These are phyloP conservation scores for Trichonephila inaurata DNA, from an alignment of 1,140 invertebrate species.

Conservation along the genomic window DNA sequence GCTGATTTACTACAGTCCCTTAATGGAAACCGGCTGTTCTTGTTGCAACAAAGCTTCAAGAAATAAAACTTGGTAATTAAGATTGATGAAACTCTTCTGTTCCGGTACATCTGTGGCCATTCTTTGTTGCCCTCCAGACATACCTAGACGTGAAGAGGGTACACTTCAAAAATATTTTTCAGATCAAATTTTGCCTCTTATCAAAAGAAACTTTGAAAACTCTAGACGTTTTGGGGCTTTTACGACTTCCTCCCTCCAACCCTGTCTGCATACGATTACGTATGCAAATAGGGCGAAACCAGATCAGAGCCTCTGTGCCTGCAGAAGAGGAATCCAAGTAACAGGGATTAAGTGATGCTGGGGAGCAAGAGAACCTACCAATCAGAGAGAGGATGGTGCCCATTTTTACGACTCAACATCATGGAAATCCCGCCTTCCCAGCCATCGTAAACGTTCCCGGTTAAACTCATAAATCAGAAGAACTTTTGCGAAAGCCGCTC, in stretches of 20 bases:
- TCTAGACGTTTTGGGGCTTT: neutral
- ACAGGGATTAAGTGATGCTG: slow-evolving; percentile 31
- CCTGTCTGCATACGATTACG: neutral
- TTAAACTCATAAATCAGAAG: slow-evolving; percentile 58
- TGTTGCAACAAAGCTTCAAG: neutral
- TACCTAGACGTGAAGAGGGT: neutral
- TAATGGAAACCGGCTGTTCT: neutral
- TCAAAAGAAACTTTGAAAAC: neutral
- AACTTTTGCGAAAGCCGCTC: slow-evolving; percentile 38
- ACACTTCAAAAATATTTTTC: neutral
- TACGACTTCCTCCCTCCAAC: neutral
- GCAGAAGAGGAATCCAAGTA: neutral
- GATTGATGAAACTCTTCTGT: neutral
- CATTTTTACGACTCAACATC: slow-evolving; percentile 40
- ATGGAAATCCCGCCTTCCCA: slow-evolving; percentile 61
- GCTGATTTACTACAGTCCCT: too few species aligned
- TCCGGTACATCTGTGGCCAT: neutral
- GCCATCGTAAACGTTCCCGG: slow-evolving; percentile 56
- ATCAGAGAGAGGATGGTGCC: neutral
- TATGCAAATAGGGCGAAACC: slow-evolving; percentile 4
- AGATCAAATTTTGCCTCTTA: slow-evolving; percentile 17
- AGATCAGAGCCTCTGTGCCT: neutral
- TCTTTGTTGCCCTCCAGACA: neutral
- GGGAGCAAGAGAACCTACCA: slow-evolving; percentile 10
- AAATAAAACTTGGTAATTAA: neutral